Evolutionary conservation across 2,888 invertebrate species (phyloP).

Genomic region (Julus scandinavius): DNA sequence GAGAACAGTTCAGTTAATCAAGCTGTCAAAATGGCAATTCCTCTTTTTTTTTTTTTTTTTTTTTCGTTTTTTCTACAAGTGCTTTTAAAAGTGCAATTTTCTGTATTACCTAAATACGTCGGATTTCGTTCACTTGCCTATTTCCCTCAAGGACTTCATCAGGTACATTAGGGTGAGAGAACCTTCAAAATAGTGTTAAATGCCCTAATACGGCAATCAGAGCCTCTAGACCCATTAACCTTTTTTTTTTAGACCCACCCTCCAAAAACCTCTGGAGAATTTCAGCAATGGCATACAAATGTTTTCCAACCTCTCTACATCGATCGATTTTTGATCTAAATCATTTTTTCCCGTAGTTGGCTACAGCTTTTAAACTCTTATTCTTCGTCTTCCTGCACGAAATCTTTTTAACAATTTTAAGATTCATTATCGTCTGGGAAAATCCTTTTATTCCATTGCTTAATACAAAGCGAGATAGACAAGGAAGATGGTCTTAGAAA

Average conservation of each 20-base stretch:
- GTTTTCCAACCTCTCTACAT: background rate
- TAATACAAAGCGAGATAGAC: constrained; percentile 2
- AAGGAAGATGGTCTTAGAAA: background rate
- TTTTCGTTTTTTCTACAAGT: background rate
- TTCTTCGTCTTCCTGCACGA: background rate
- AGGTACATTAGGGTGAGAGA: background rate
- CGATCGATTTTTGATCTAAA: background rate
- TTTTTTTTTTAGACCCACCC: background rate
- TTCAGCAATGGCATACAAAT: background rate
- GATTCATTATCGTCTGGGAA: constrained; percentile 1
- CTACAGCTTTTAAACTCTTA: constrained; percentile 14
- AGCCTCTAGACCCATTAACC: constrained; percentile 7
- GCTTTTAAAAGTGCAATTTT: constrained; percentile 25
- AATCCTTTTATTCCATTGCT: constrained; percentile 14
- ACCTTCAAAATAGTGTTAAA: constrained; percentile 27
- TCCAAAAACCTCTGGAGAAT: background rate
- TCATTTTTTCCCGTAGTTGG: background rate
- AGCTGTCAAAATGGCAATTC: constrained; percentile 21
- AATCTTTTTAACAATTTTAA: constrained; percentile 31
- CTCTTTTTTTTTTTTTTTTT: background rate
- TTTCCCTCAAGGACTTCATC: constrained; percentile 32
- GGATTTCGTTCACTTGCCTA: background rate
- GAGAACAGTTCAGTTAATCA: constrained; percentile 15
- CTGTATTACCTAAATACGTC: constrained; percentile 6
- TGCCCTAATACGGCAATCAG: background rate